Evolutionary conservation across 1,140 invertebrate genomes (phyloP), one percentile per base, ranked within the genome.

Genomic region (Leptoteleia sp.): DNA sequence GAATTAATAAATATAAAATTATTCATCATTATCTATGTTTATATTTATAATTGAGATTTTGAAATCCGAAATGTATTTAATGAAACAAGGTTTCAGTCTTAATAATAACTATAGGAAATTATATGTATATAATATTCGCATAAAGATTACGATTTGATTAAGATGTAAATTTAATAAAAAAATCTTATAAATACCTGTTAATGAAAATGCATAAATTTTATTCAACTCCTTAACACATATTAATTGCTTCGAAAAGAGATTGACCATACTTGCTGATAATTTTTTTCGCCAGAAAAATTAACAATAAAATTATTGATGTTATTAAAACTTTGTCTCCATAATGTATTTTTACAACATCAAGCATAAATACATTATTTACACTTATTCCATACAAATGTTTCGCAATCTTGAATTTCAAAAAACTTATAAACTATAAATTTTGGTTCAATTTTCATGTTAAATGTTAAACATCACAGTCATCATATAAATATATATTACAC

Each of bases 351-450:
- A n/a, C n/a, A n/a, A 62, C 52, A 19, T 9, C 33, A 8, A 16
- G 16, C 22, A 31, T 64, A 50, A 64, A 50, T 50, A 50, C 45
- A 65, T 65, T 52, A 52, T 52, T 65, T 52, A 52, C 61, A 65
- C 29, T 33, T 19, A 47, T n/a, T 42, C 16, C 25, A 31, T 52
- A 52, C 48, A 52, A 54, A 4, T 16, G 19, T 17, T 37, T 19
- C 5, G 22, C 33, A 9, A 37, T 27, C 7, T 55, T 40, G 0
- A 7, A 40, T 27, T 52, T n/a, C 16, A 37, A n/a, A 35, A 5
- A 17, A 17, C 8, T 40, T 40, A 3, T 9, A 17, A 43, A 43
- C 3, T 19, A 59, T 9, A 5, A 19, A 22, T 43, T 59, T n/a
- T 3, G 6, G 11, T 40, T 17, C 9, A 5, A 52, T n/a, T 33